These are phyloP conservation scores for Crossocerus cetratus DNA, from an alignment of 2,888 invertebrate genomes.

Conservation along the genomic window DNA sequence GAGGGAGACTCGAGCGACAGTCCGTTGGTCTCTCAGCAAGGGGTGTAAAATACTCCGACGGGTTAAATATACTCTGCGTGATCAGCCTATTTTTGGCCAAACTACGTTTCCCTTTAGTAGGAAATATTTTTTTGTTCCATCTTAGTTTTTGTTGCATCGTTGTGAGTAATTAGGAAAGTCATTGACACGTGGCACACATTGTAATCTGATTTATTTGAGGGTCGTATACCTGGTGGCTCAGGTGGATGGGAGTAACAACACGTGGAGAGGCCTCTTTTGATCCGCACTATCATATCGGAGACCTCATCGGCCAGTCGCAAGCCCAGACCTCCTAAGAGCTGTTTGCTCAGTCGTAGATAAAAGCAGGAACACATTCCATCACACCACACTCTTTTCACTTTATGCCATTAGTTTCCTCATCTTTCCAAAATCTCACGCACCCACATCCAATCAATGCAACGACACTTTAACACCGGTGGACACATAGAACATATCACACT, in stretches of 20 bases:
- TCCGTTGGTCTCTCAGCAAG: slow-evolving; percentile 68
- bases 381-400: slow-evolving; percentile 38
- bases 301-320: slow-evolving; percentile 68
- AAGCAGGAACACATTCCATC: slow-evolving; percentile 73
- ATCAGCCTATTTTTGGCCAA: slow-evolving; percentile 19
- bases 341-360: slow-evolving; percentile 68
- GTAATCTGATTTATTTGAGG: slow-evolving; percentile 7
- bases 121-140: slow-evolving; percentile 1
- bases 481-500: too few relatives aligned
- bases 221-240: slow-evolving; percentile 67
- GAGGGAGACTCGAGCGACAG: slow-evolving; percentile 25
- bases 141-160: background rate
- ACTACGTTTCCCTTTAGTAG: background rate
- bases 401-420: background rate
- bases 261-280: slow-evolving; percentile 67
- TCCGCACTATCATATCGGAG: slow-evolving; percentile 70
- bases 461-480: too few relatives aligned
- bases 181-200: too few relatives aligned
- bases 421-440: background rate
- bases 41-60: slow-evolving; percentile 44
- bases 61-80: slow-evolving; percentile 52
- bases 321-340: slow-evolving; percentile 69
- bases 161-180: background rate
- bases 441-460: background rate
- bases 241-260: slow-evolving; percentile 65